Conservation (phyloP, 2,888 invertebrate species). For the Cacoxenus indagator region DNA sequence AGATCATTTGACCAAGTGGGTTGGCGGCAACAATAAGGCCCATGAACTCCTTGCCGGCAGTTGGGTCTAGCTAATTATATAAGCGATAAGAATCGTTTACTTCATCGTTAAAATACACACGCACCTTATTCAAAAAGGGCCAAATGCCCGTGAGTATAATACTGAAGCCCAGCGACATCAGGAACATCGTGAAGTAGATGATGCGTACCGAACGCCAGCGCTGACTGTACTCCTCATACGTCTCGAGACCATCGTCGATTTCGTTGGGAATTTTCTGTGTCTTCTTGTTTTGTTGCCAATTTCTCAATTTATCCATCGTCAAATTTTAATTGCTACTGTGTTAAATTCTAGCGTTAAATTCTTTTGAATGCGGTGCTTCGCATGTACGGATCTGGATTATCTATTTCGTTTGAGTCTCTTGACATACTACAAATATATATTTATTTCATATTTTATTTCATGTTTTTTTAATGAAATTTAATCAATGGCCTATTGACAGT, state of each 20-base stretch:
- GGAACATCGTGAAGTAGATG: slow-evolving; percentile 91
- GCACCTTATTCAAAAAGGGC: slow-evolving; percentile 89
- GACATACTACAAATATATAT: too few species aligned
- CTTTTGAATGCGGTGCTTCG: too few species aligned
- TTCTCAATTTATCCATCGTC: slow-evolving; percentile 52
- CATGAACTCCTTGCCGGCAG: slow-evolving; percentile 85
- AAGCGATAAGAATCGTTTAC: slow-evolving; percentile 13
- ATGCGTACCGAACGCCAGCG: slow-evolving; percentile 85
- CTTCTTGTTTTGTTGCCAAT: slow-evolving; percentile 45
- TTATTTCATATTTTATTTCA: too few species aligned
- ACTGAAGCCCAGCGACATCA: slow-evolving; percentile 90
- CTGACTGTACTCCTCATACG: slow-evolving; percentile 75
- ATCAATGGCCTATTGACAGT: too few species aligned
- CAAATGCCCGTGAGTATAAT: slow-evolving; percentile 89
- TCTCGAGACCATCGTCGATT: slow-evolving; percentile 76
- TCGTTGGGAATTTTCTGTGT: slow-evolving; percentile 57
- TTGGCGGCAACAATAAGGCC: slow-evolving; percentile 88
- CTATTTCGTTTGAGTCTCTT: too few species aligned
- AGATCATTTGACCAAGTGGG: slow-evolving; percentile 88
- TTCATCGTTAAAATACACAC: slow-evolving; percentile 7
- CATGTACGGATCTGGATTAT: too few species aligned
- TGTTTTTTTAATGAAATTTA: too few species aligned
- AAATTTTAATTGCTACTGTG: background rate
- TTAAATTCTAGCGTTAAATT: background rate
- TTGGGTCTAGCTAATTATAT: slow-evolving; percentile 79